Evolutionary conservation across 1,140 invertebrate genomes (phyloP), one percentile per base, ranked within the genome.

Genomic region (Drosophila mojavensis): DNA sequence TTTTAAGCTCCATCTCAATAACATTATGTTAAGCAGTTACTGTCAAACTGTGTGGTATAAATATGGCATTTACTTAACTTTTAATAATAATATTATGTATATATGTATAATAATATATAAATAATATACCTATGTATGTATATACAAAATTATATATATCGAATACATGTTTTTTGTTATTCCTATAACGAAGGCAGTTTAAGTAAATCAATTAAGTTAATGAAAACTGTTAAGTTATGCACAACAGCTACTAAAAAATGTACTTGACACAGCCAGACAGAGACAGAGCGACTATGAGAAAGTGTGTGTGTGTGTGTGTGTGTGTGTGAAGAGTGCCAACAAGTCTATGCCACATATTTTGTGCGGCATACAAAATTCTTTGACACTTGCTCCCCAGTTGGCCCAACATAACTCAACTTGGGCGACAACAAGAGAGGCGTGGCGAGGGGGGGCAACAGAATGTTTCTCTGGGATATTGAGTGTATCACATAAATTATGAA

Each of bases 201-300:
- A 9, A 10, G 33, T 33, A 56, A 82, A 78, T 83, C 78, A 83
- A 83, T 83, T 84, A 85, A 73, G 56, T 85, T 77, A 84, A 83
- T 83, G 81, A 83, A 84, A 67, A 73, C 63, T 76, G 45, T 66
- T 84, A 69, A 76, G 59, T 69, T 80, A 80, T 84, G 81, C 67
- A 83, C 71, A 80, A 76, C 66, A 61, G 63, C 50, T 61, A 47
- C 50, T 75, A 60, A n/a, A 51, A 66, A 58, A 68, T 74, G 45
- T 56, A 70, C 47, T 66, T 75, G 66, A 78, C 43, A 69, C 48
- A 39, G 53, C 24, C 30, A 45, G 13, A 54, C 36, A 50, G n/a
- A 48, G 15, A 36, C 3, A 28, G 26, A 5, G 15, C 20, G 3
- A 59, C 6, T 33, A 20, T 20, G 1, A n/a, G 24, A 26, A 26